phyloP scores from a whole-genome alignment of 1,140 invertebrate genomes.

The Drosophila bipectinata region DNA sequence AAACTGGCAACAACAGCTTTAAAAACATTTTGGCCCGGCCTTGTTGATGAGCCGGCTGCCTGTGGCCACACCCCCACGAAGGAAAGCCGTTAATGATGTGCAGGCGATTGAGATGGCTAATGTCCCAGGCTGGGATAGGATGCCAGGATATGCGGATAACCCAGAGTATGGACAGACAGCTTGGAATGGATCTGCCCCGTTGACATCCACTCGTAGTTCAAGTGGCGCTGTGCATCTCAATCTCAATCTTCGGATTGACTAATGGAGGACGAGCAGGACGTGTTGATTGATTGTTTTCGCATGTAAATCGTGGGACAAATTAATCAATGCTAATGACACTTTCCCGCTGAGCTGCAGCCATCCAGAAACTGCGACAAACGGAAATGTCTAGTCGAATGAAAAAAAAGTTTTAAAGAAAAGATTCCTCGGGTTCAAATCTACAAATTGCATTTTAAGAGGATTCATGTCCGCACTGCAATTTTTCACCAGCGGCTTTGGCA shows the following conservation, averaged over 20 bases:
- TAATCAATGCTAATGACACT: constrained; percentile 84
- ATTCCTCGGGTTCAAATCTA: constrained; percentile 10
- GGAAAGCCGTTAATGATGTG: constrained; percentile 71
- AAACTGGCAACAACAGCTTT: constrained; percentile 48
- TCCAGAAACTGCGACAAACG: constrained; percentile 53
- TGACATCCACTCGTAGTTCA: constrained; percentile 58
- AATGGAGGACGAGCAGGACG: constrained; percentile 66
- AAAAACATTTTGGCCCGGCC: constrained; percentile 52
- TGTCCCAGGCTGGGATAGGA: constrained; percentile 42
- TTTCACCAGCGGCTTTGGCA: constrained; percentile 58
- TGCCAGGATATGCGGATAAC: constrained; percentile 9
- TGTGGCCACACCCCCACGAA: constrained; percentile 36
- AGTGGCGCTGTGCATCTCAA: constrained; percentile 69
- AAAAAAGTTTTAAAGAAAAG: constrained; percentile 11
- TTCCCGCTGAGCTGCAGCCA: constrained; percentile 63
- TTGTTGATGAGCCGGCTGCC: constrained; percentile 34
- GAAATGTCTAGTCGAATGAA: constrained; percentile 38
- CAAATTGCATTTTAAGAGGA: constrained; percentile 79
- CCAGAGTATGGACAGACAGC: constrained; percentile 28
- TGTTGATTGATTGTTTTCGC: constrained; percentile 83
- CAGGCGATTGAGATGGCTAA: constrained; percentile 69
- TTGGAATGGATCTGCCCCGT: constrained; percentile 41
- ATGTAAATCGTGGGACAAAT: constrained; percentile 82
- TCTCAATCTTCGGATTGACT: constrained; percentile 78
- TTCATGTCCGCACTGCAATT: constrained; percentile 47